Conservation (phyloP, 1,140 invertebrate species). For the Microplitis demolitor region DNA sequence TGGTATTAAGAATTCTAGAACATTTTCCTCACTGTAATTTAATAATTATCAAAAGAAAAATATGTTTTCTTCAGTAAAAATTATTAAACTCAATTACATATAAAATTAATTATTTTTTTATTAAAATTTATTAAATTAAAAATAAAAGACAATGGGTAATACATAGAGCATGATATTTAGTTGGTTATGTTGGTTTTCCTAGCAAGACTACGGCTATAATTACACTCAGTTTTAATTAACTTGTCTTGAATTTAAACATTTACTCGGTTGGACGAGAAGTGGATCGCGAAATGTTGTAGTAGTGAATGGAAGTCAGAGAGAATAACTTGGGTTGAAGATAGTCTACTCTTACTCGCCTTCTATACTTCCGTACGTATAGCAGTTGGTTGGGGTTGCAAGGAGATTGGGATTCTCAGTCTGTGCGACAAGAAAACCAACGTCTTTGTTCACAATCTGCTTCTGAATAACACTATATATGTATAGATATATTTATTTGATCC, state of each 20-base stretch:
- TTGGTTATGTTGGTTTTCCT: slow-evolving; percentile 13
- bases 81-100: too few species aligned
- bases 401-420: slow-evolving; percentile 18
- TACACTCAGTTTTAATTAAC: slow-evolving; percentile 51
- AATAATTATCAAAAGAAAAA: background rate
- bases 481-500: slow-evolving; percentile 5
- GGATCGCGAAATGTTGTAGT: slow-evolving; percentile 3
- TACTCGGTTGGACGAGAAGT: slow-evolving; percentile 28
- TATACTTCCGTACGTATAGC: too few species aligned
- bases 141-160: background rate
- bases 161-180: background rate
- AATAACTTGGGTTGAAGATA: slow-evolving; percentile 11
- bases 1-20: background rate
- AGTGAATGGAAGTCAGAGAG: slow-evolving; percentile 4
- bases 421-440: slow-evolving; percentile 12
- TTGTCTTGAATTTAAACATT: slow-evolving; percentile 48
- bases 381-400: slow-evolving; percentile 1
- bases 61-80: background rate
- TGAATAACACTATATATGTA: background rate
- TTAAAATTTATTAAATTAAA: background rate
- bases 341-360: background rate
- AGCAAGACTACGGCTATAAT: slow-evolving; percentile 34
- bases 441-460: slow-evolving; percentile 4
- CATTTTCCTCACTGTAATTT: background rate
- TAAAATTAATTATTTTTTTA: background rate